These are phyloP conservation scores for Clusia tigrina DNA, from an alignment of 2,888 invertebrate genomes.

Conservation along the genomic window DNA sequence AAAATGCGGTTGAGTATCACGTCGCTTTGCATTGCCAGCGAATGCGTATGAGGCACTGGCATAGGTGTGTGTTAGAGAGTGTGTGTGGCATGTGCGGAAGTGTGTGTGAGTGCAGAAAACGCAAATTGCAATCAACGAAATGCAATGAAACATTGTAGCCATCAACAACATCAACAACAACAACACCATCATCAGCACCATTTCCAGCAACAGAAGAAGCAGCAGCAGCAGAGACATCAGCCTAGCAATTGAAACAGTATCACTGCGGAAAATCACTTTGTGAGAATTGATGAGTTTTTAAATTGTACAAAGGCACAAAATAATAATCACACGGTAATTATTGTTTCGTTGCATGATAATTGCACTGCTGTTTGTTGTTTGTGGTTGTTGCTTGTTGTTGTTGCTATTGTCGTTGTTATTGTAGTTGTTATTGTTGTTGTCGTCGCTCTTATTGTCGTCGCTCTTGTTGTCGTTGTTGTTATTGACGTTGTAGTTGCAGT, in stretches of 20 bases:
- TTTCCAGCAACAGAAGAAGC: slow-evolving; percentile 26
- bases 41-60: too few species aligned
- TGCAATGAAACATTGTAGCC: slow-evolving; percentile 7
- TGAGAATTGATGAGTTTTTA: slow-evolving; percentile 11
- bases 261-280: not conserved
- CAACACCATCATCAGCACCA: slow-evolving; percentile 29
- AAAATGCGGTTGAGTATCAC: slow-evolving; percentile 40
- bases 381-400: too few species aligned
- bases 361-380: too few species aligned
- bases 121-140: slow-evolving; percentile 5
- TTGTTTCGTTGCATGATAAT: too few species aligned
- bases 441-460: too few species aligned
- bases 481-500: too few species aligned
- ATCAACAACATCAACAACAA: slow-evolving; percentile 30
- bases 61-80: slow-evolving; percentile 46
- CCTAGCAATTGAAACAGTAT: not conserved
- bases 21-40: slow-evolving; percentile 43
- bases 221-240: slow-evolving; percentile 10
- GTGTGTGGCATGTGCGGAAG: slow-evolving; percentile 44
- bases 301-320: not conserved
- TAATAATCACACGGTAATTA: too few species aligned
- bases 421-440: too few species aligned
- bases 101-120: slow-evolving; percentile 33
- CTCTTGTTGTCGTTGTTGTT: too few species aligned
- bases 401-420: too few species aligned